Percentiles rank a stretch among this genome's conserved stretches.
Conservation (phyloP, 2,888 invertebrate genomes). For the Drosophila emarginata region DNA sequence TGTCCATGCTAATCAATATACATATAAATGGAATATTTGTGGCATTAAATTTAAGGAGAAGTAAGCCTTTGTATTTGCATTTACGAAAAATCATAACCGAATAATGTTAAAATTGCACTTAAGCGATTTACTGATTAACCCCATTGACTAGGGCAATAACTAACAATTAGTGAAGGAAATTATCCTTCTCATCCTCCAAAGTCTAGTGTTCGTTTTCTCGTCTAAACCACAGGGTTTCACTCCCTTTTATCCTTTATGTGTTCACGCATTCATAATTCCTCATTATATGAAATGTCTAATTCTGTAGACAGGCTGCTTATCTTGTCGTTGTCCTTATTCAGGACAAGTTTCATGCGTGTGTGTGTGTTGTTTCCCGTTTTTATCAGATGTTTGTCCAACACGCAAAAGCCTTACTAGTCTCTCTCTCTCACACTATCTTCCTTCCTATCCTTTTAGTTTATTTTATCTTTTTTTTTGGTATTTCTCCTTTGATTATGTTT, state of each 20-base stretch:
- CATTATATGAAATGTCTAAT: slow-evolving; percentile 51
- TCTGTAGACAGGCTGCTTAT: slow-evolving; percentile 24
- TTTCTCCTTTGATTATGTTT: slow-evolving; percentile 46
- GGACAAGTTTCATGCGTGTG: neutral
- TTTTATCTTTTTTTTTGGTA: slow-evolving; percentile 6
- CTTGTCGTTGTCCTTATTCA: neutral
- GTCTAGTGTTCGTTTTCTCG: slow-evolving; percentile 2
- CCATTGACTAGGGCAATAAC: slow-evolving; percentile 45
- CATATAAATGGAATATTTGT: slow-evolving; percentile 16
- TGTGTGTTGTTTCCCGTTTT: slow-evolving; percentile 12
- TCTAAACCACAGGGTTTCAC: neutral
- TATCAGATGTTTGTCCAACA: slow-evolving; percentile 22
- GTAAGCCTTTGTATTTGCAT: neutral
- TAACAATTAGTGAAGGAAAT: slow-evolving; percentile 58
- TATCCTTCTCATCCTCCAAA: neutral
- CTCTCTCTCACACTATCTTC: neutral
- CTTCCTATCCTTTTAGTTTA: slow-evolving; percentile 1
- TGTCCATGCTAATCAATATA: slow-evolving; percentile 9
- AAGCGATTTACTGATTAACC: slow-evolving; percentile 36
- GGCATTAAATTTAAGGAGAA: neutral
- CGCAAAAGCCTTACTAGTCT: slow-evolving; percentile 10
- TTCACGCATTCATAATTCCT: slow-evolving; percentile 65
- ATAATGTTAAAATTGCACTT: slow-evolving; percentile 14
- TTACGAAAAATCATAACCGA: neutral
- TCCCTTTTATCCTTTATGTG: slow-evolving; percentile 37